These are phyloP conservation scores for Coenonympha arcania DNA, from an alignment of 2,888 invertebrate species.

Conservation along the genomic window DNA sequence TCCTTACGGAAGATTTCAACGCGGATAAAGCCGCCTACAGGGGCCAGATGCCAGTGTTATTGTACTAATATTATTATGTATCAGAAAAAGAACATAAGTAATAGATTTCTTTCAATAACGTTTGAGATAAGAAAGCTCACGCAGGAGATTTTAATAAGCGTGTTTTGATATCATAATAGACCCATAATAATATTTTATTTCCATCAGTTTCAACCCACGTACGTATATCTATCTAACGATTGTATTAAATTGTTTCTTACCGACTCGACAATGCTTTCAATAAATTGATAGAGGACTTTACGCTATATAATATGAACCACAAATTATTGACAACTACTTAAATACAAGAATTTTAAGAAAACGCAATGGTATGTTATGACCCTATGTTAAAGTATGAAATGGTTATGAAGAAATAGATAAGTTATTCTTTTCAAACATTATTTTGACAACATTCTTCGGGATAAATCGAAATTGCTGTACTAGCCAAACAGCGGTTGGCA, in stretches of 20 bases:
- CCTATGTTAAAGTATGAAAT: no score
- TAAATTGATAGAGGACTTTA: no score
- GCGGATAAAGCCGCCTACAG: conserved; percentile 8
- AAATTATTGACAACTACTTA: no score
- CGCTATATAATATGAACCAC: no score
- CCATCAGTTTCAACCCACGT: conserved; percentile 10
- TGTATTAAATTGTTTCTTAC: not conserved
- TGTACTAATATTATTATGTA: conserved; percentile 2
- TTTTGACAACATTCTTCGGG: no score
- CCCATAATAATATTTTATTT: conserved; percentile 12
- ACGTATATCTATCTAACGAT: not conserved
- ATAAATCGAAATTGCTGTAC: no score
- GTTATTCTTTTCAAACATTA: no score
- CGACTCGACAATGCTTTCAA: no score
- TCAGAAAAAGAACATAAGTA: not conserved
- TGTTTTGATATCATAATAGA: conserved; percentile 16
- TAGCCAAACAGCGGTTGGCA: no score
- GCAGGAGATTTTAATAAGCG: conserved; percentile 13
- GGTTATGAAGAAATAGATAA: no score
- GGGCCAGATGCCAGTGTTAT: not conserved
- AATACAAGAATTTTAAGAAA: no score
- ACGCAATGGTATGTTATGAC: no score
- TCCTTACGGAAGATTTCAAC: conserved; percentile 6
- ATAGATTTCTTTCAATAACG: conserved; percentile 14
- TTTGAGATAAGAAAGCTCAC: conserved; percentile 12